These are phyloP conservation scores for Pseudomyrmex pallidus DNA, from an alignment of 1,140 invertebrate genomes.

Conservation along the genomic window DNA sequence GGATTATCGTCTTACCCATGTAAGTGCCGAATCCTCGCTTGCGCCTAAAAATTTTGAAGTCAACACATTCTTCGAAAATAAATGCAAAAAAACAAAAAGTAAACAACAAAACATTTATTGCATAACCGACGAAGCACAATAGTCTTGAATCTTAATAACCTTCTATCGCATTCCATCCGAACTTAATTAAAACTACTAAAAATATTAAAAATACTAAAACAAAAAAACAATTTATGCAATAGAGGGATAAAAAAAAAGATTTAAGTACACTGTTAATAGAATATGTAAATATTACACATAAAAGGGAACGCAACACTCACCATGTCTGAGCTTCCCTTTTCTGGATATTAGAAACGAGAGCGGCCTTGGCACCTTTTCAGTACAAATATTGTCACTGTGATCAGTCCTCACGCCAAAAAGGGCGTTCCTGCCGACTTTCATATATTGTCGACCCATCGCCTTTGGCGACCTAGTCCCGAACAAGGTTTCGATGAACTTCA, in stretches of 20 bases:
- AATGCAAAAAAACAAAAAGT: too few relatives aligned
- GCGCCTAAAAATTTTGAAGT: not conserved
- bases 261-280: not conserved
- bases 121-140: too few relatives aligned
- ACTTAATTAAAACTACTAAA: too few relatives aligned
- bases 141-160: not conserved
- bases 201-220: too few relatives aligned
- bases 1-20: not conserved
- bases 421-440: conserved; percentile 90
- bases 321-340: conserved; percentile 89
- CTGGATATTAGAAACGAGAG: conserved; percentile 91
- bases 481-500: conserved; percentile 83
- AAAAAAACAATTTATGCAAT: too few relatives aligned
- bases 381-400: conserved; percentile 79
- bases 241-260: not conserved
- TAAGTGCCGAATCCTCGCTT: not conserved
- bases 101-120: too few relatives aligned
- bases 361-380: conserved; percentile 87
- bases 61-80: not conserved
- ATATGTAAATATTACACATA: not conserved
- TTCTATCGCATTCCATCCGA: too few relatives aligned
- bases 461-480: conserved; percentile 83
- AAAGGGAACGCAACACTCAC: conserved; percentile 86
- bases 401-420: conserved; percentile 87
- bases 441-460: conserved; percentile 88